These are phyloP conservation scores for Parnassius mnemosyne DNA, from an alignment of 2,888 invertebrate genomes.

Conservation along the genomic window DNA sequence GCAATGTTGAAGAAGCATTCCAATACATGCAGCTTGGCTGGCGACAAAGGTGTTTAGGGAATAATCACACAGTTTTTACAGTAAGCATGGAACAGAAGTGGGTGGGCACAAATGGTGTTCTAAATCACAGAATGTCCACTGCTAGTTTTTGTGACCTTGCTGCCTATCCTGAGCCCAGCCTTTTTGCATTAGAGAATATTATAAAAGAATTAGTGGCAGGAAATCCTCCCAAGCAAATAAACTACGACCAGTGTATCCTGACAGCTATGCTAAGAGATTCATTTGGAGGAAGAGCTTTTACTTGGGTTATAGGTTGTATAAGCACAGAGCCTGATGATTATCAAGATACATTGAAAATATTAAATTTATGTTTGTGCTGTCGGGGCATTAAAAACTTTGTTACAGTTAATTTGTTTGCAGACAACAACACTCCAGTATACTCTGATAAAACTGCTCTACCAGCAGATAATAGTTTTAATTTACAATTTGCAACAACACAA, in stretches of 20 bases:
- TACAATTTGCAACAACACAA: constrained; percentile 91
- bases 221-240: constrained; percentile 76
- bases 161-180: constrained; percentile 81
- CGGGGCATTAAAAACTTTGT: constrained; percentile 86
- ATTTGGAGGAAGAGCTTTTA: constrained; percentile 88
- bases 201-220: constrained; percentile 79
- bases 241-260: constrained; percentile 84
- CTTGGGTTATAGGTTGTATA: constrained; percentile 86
- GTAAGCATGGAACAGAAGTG: constrained; percentile 88
- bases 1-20: constrained; percentile 86
- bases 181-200: constrained; percentile 84
- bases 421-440: constrained; percentile 81
- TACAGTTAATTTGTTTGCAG: constrained; percentile 85
- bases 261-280: constrained; percentile 86
- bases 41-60: constrained; percentile 77
- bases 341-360: constrained; percentile 84
- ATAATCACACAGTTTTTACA: constrained; percentile 85
- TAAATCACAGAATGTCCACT: constrained; percentile 86
- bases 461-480: constrained; percentile 80
- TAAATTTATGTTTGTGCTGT: constrained; percentile 84
- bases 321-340: constrained; percentile 85
- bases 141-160: constrained; percentile 87
- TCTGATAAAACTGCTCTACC: constrained; percentile 59
- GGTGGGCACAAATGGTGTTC: constrained; percentile 83
- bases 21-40: constrained; percentile 85